These are phyloP conservation scores for Catocala nupta DNA, from an alignment of 2,888 invertebrate genomes.

Conservation along the genomic window DNA sequence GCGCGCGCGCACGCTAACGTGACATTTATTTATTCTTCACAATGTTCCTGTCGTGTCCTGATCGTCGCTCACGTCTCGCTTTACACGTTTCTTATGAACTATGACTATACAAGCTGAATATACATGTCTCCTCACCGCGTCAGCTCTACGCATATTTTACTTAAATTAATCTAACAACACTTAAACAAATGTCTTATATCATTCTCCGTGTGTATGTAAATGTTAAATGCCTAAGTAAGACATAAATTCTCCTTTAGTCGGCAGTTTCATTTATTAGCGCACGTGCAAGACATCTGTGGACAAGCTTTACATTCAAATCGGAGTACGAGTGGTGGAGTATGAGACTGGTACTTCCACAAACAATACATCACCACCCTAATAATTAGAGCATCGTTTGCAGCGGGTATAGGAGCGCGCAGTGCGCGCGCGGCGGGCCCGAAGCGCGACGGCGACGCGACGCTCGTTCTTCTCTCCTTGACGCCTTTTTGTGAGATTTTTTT, in stretches of 20 bases:
- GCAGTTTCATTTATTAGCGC: slow-evolving; percentile 52
- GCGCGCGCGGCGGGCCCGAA: slow-evolving; percentile 46
- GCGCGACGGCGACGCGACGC: slow-evolving; percentile 56
- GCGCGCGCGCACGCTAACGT: slow-evolving; percentile 69
- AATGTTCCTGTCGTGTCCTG: slow-evolving; percentile 79
- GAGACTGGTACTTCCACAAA: slow-evolving; percentile 52
- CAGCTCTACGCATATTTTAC: slow-evolving; percentile 17
- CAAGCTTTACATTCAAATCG: slow-evolving; percentile 46
- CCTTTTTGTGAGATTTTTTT: slow-evolving; percentile 82
- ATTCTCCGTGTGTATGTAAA: slow-evolving; percentile 33
- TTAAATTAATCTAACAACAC: slow-evolving; percentile 22
- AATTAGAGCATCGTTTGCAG: slow-evolving; percentile 73
- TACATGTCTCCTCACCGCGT: slow-evolving; percentile 28
- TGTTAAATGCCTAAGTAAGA: slow-evolving; percentile 41
- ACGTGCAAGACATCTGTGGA: slow-evolving; percentile 56
- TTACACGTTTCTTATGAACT: slow-evolving; percentile 66
- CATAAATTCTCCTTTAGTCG: slow-evolving; percentile 50
- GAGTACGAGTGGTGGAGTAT: slow-evolving; percentile 39
- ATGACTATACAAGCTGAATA: slow-evolving; percentile 41
- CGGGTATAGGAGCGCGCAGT: slow-evolving; percentile 38
- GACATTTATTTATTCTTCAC: slow-evolving; percentile 83
- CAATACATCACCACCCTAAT: slow-evolving; percentile 76
- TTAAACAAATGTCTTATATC: slow-evolving; percentile 26
- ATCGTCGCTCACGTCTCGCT: slow-evolving; percentile 66
- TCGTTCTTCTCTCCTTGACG: slow-evolving; percentile 78